phyloP scores from a whole-genome alignment of 2,113 vertebrate genomes.

The Gorilla gorilla region DNA sequence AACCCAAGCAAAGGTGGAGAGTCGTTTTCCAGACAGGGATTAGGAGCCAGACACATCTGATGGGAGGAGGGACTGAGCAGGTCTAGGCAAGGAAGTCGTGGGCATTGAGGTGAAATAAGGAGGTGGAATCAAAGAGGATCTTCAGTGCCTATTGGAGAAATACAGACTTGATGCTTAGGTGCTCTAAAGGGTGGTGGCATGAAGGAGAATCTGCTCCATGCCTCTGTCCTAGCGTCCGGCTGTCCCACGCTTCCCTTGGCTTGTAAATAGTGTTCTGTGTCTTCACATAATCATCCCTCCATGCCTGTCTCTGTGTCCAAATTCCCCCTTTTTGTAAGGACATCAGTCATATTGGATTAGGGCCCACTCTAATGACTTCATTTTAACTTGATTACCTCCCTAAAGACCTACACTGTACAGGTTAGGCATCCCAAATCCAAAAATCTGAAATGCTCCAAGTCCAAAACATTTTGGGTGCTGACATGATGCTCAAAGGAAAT shows the following conservation, averaged over 20 bases:
- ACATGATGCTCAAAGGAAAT: neutral
- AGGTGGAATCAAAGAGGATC: neutral
- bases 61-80: neutral
- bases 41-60: neutral
- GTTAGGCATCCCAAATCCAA: neutral
- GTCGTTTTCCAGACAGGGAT: neutral
- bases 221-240: no score
- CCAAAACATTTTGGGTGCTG: neutral
- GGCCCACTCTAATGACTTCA: neutral
- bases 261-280: neutral
- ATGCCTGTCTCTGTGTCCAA: neutral
- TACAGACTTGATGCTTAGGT: rapidly evolving
- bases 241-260: neutral
- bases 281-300: neutral
- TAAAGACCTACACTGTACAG: neutral
- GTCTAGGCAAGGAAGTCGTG: neutral
- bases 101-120: neutral
- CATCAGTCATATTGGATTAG: neutral
- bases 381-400: neutral
- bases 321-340: neutral
- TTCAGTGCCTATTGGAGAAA: neutral
- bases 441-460: neutral
- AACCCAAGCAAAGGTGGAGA: neutral
- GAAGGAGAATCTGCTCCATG: neutral
- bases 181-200: rapidly evolving